Conservation (phyloP, 2,797 vertebrate species). For the Acanthiza pusilla region DNA sequence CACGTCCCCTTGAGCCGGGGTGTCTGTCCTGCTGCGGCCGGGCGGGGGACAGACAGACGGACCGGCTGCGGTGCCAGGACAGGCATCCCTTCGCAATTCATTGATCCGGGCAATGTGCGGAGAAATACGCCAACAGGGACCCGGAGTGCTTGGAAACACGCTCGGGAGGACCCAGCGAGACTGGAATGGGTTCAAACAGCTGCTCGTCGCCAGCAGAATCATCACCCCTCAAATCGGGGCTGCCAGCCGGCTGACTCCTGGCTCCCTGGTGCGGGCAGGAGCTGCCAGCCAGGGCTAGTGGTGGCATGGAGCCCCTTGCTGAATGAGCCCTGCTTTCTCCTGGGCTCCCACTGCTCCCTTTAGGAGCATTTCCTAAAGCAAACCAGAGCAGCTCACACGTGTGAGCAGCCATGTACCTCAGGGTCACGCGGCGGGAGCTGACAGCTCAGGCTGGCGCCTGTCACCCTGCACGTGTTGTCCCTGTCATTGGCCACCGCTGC, state of each 20-base stretch:
- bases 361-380: neutral
- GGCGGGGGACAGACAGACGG: neutral
- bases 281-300: neutral
- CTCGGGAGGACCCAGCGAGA: neutral
- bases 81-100: conserved; percentile 1
- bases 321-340: neutral
- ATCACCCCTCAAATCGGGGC: neutral
- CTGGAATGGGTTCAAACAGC: conserved; percentile 55
- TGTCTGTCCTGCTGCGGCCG: fast-evolving
- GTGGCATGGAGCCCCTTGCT: neutral
- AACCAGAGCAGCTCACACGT: neutral
- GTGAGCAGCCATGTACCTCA: neutral
- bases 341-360: neutral
- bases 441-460: fast-evolving
- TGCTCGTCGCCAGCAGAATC: neutral
- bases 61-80: neutral
- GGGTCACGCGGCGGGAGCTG: fast-evolving
- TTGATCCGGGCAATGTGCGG: conserved; percentile 9
- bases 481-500: neutral
- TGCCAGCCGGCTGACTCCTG: neutral
- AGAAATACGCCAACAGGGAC: conserved; percentile 9
- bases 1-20: neutral
- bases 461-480: fast-evolving
- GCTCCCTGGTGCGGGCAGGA: neutral
- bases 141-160: neutral